Evolutionary conservation across 2,888 invertebrate species (phyloP), one percentile per base, ranked within the genome.

Genomic region (Scaptomyza cyrtandrae): DNA sequence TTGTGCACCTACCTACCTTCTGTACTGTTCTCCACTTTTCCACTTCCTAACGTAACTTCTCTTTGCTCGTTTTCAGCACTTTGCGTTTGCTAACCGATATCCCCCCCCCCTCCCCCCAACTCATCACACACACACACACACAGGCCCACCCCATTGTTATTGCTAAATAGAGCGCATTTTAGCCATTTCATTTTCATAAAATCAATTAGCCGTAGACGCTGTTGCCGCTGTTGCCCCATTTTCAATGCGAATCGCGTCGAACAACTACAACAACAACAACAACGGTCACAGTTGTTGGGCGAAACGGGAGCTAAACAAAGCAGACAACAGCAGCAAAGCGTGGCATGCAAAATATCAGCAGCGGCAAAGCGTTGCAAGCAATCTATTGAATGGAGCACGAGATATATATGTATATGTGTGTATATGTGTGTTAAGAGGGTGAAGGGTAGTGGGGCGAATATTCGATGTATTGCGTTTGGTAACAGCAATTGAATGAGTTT

Each of bases 111-210:
- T 0, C 14, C 31, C 2, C 16, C 6, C 35, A 14, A 13, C n/a
- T 0, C 9, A 7, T 24, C 7, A 16, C 10, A 41, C 16, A 41
- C 4, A 41, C 4, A 41, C 16, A 10, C 16, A 41, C 16, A 10
- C 6, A 6, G 10, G 10, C 41, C 10, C 19, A 31, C 27, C 44
- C 54, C 68, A 85, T 89, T 84, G 88, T 89, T 88, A 88, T 71
- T 89, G 88, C 73, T 73, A 89, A 84, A 89, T 84, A 84, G 84
- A 89, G 84, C 89, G 83, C 69, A 82, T 82, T 88, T 88, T 86
- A 85, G 88, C 84, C 84, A 89, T 89, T 89, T 87, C 86, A 89
- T 75, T 78, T 89, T 81, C 86, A 75, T 82, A 71, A 78, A 85
- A 71, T 84, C 75, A 77, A 84, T 75, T 82, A 82, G 82, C 68